These are phyloP conservation scores for Alauda arvensis DNA, from an alignment of 2,797 vertebrate species.

Conservation along the genomic window DNA sequence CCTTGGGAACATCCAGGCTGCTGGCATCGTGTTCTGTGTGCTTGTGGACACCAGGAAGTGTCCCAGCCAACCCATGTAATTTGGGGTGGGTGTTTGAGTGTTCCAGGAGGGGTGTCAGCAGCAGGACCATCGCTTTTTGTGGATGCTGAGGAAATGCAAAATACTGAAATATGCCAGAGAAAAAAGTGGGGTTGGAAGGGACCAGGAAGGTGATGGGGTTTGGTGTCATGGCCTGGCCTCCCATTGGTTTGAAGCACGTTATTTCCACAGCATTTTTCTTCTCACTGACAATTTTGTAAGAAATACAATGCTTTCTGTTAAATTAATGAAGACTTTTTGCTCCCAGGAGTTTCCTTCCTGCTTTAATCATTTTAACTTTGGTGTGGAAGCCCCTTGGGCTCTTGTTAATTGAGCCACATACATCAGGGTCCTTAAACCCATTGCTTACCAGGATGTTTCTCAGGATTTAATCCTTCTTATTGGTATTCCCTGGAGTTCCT, in stretches of 20 bases:
- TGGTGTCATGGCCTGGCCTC: background rate
- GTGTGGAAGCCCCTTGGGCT: background rate
- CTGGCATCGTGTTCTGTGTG: accelerated
- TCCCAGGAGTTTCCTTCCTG: background rate
- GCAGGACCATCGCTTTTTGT: background rate
- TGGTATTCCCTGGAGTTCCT: background rate
- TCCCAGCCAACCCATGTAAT: background rate
- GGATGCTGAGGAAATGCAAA: background rate
- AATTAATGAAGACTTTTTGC: background rate
- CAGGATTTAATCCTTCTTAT: background rate
- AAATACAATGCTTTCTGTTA: background rate
- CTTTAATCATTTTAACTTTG: background rate
- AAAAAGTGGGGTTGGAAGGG: background rate
- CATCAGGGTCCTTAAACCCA: background rate
- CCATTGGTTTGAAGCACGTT: background rate
- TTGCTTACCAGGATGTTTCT: background rate
- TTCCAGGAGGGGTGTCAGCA: background rate
- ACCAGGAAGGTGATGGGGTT: background rate
- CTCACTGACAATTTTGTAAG: background rate
- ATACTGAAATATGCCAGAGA: background rate
- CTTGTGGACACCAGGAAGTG: background rate
- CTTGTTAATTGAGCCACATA: background rate
- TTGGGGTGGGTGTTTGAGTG: background rate
- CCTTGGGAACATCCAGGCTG: background rate
- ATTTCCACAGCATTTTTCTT: background rate